Conservation (phyloP, 2,888 invertebrate genomes). For the Colletes collaris region DNA sequence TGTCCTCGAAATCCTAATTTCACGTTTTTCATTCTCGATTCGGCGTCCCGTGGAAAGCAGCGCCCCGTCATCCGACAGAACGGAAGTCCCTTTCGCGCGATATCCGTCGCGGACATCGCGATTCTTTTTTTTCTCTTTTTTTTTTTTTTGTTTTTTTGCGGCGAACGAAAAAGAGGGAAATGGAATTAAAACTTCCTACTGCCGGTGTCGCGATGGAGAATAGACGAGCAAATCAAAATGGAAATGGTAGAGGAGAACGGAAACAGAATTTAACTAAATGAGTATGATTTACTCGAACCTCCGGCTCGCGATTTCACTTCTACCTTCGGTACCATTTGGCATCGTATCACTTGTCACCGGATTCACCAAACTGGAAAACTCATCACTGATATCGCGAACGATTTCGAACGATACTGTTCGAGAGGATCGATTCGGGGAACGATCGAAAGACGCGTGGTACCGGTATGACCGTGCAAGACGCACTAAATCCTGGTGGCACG, state of each 20-base stretch:
- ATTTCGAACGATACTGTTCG: no score
- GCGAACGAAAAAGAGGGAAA: background rate
- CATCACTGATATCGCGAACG: background rate
- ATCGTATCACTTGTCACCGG: background rate
- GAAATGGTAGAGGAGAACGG: no score
- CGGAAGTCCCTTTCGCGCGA: conserved; percentile 55
- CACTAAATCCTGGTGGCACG: conserved; percentile 75
- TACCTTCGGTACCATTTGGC: background rate
- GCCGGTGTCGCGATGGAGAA: conserved; percentile 19
- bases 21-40: conserved; percentile 65
- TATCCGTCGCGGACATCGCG: conserved; percentile 53
- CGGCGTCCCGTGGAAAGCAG: conserved; percentile 28
- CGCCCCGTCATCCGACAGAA: conserved; percentile 49
- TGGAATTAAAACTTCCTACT: conserved; percentile 44
- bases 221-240: background rate
- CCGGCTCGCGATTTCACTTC: background rate
- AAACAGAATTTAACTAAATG: no score
- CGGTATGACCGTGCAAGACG: conserved; percentile 70
- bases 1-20: conserved; percentile 76
- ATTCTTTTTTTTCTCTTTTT: conserved; percentile 8
- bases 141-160: background rate
- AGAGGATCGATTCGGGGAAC: conserved; percentile 14
- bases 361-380: background rate
- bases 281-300: no score
- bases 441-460: conserved; percentile 62